Evolutionary conservation across 2,888 invertebrate species (phyloP), one percentile per base, ranked within the genome.

Genomic region (Meteorus colon): DNA sequence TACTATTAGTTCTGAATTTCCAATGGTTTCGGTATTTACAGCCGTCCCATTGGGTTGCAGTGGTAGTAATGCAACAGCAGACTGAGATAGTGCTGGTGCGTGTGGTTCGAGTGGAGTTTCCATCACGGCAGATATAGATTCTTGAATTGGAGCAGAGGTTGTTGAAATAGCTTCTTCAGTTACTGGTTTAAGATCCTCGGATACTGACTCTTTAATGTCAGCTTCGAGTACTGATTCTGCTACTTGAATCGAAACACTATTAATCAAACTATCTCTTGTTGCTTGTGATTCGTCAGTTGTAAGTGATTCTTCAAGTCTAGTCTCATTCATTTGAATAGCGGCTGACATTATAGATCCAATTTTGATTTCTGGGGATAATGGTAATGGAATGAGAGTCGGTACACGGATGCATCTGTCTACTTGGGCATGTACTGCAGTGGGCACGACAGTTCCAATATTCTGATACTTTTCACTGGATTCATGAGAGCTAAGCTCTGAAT

Each of bases 161-260:
- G 88, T 85, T 5, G 88, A 84, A 59, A 88, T 80, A 12, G 82
- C 84, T 80, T 88, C 86, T 78, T 86, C 84, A 1, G 79, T 82
- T 3, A 85, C 80, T 1, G 81, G 79, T 68, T 81, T 82, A 4
- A 84, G 74, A 70, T 87, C 84, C 69, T 84, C 86, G 2, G 83
- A 83, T 3, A 86, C 80, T 1, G 88, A 86, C 78, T 88, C 88
- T 73, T 88, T 88, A 2, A 86, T 82, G 55, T 88, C 87, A 10
- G 87, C 76, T 75, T 88, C 86, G 5, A 89, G 81, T 67, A 89
- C 88, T 4, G 88, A 89, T 80, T 89, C 89, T 0, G 89, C 89
- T 0, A 88, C 86, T 81, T 88, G 87, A 70, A 88, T 86, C 1
- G 89, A 89, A 48, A 89, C 89, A 10, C 84, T 81, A 72, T 83